A percentile compares a stretch with the other conserved stretches of the same genome.
phyloP scores from a whole-genome alignment of 2,113 vertebrate genomes.

The Chaetodon trifascialis region DNA sequence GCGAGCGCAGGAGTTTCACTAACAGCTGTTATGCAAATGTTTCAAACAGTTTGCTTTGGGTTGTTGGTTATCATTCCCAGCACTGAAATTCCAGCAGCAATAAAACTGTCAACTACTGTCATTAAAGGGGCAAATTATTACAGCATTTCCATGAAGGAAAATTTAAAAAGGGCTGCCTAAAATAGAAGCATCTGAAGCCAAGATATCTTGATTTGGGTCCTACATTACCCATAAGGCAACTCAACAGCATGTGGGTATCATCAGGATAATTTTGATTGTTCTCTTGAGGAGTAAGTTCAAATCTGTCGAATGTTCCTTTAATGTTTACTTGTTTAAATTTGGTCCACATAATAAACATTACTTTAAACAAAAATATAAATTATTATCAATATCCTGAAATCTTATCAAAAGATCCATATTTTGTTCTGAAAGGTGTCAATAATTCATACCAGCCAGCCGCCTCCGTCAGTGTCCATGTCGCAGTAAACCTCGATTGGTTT shows the following conservation, averaged over 20 bases:
- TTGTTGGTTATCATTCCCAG: background rate
- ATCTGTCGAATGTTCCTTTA: too few relatives aligned
- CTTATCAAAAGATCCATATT: background rate
- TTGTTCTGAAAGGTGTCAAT: background rate
- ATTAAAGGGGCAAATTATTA: background rate
- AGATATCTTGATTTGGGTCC: background rate
- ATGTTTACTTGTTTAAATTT: background rate
- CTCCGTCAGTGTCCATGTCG: constrained; percentile 91
- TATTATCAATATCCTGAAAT: background rate
- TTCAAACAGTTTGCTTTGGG: constrained; percentile 4
- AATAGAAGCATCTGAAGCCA: background rate
- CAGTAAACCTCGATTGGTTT: constrained; percentile 87
- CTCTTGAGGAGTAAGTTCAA: too few relatives aligned
- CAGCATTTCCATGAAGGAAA: background rate
- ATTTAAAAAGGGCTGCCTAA: background rate
- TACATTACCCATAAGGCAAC: background rate
- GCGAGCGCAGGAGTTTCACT: background rate
- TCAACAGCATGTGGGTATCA: background rate
- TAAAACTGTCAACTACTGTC: background rate
- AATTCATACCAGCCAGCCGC: constrained; percentile 88
- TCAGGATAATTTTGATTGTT: too few relatives aligned
- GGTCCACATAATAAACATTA: background rate
- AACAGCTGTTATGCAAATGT: constrained; percentile 22
- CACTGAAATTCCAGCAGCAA: background rate
- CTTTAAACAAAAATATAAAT: background rate